Evolutionary conservation across 2,797 vertebrate species (phyloP).

Genomic region (Hybognathus amarus): DNA sequence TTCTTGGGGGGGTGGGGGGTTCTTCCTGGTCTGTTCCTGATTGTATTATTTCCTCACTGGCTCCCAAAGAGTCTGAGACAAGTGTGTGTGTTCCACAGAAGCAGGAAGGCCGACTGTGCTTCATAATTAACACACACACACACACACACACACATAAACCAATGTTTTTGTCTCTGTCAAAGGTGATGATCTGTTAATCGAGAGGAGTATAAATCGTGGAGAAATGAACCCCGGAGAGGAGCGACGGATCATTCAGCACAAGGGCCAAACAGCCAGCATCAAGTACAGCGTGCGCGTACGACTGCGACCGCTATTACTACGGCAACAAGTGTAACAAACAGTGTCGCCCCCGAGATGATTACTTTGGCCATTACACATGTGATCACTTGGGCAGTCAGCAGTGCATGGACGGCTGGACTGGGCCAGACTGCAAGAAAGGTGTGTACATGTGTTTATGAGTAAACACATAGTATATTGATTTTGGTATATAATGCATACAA

Average conservation of each 20-base stretch:
- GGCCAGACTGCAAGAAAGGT: conserved; percentile 88
- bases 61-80: conserved; percentile 70
- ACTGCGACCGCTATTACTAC: conserved; percentile 91
- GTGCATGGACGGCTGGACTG: conserved; percentile 95
- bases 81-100: conserved; percentile 31
- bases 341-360: conserved; percentile 90
- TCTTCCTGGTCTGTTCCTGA: conserved; percentile 72
- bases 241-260: conserved; percentile 80
- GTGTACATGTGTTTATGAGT: conserved; percentile 42
- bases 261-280: conserved; percentile 78
- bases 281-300: conserved; percentile 88
- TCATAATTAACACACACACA: neutral
- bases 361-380: conserved; percentile 91
- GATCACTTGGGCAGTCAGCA: conserved; percentile 89
- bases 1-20: neutral
- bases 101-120: conserved; percentile 46
- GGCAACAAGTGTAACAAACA: conserved; percentile 92
- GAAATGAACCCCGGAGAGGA: conserved; percentile 91
- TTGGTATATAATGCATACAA: neutral
- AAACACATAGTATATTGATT: neutral
- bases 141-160: neutral
- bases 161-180: conserved; percentile 32
- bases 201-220: conserved; percentile 84
- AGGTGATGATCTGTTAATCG: conserved; percentile 88
- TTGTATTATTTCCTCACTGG: conserved; percentile 84